Conservation (phyloP, 2,113 vertebrate species). For the Pelmatolapia mariae region DNA sequence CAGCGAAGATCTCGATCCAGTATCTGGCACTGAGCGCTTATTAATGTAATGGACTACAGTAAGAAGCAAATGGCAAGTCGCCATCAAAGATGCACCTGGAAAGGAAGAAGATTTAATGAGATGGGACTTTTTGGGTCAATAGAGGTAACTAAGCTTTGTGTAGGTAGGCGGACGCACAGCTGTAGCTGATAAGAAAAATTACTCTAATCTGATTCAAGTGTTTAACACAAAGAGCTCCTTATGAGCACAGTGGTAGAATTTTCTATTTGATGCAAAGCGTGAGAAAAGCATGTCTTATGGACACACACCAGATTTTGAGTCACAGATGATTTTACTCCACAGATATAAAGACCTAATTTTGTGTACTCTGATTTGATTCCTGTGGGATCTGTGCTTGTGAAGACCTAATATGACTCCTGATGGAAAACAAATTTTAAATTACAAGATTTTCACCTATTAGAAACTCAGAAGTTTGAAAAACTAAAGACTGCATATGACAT, state of each 20-base stretch:
- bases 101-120: neutral
- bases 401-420: neutral
- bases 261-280: neutral
- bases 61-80: conserved; percentile 1
- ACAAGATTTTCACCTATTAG: neutral
- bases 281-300: neutral
- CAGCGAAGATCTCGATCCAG: neutral
- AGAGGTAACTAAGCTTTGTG: neutral
- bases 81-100: conserved; percentile 9
- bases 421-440: neutral
- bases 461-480: accelerated
- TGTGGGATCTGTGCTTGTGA: neutral
- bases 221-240: neutral
- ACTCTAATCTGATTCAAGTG: neutral
- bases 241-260: neutral
- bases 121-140: neutral
- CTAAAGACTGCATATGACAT: neutral
- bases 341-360: neutral
- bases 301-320: neutral
- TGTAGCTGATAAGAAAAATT: neutral
- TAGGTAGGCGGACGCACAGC: neutral
- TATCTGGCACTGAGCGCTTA: neutral
- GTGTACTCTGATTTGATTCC: neutral
- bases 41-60: conserved; percentile 13
- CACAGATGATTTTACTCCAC: neutral